Conservation (phyloP, 2,113 vertebrate species). For the Phasianus colchicus region DNA sequence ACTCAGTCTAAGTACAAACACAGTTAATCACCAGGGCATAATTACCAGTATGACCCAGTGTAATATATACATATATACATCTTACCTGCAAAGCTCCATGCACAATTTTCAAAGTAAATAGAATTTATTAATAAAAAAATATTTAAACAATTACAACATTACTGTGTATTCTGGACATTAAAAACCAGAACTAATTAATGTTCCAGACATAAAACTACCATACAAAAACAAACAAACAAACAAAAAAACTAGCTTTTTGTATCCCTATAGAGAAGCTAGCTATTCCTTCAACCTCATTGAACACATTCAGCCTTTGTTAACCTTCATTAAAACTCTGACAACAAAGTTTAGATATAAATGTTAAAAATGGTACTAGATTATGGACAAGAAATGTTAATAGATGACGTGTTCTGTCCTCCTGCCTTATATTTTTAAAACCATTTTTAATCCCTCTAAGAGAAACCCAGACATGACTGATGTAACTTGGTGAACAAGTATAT, state of each 20-base stretch:
- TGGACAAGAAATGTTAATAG: neutral
- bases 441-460: slow-evolving; percentile 23
- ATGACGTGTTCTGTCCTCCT: neutral
- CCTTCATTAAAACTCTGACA: slow-evolving; percentile 11
- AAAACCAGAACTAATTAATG: neutral
- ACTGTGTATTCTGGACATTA: neutral
- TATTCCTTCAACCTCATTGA: neutral
- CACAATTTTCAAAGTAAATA: neutral
- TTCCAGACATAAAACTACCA: neutral
- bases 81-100: neutral
- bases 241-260: neutral
- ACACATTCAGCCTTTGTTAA: neutral
- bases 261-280: neutral
- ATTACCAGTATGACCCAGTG: neutral
- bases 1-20: neutral
- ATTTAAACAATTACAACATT: neutral
- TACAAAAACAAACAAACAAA: too few species aligned
- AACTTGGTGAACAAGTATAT: slow-evolving; percentile 29
- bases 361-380: neutral
- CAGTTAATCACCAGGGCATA: neutral
- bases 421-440: neutral
- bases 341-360: neutral
- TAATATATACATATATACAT: too few species aligned
- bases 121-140: neutral
- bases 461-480: neutral